Base-by-base conservation (phyloP, 2,888 invertebrate genomes). In the Zele albiditarsus region DNA sequence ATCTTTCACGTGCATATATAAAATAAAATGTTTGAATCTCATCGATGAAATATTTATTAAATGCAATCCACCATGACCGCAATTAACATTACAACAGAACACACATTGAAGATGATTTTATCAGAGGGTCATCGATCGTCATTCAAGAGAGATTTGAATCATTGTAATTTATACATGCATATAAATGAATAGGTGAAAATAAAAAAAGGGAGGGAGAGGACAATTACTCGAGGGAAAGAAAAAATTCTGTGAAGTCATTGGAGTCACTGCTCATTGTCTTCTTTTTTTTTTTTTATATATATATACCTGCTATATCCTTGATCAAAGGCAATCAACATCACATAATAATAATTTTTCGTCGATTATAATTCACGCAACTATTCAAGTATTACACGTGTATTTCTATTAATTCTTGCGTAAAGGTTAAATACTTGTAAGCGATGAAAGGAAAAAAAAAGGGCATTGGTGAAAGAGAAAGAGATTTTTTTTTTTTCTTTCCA, bases 11-110 rank as follows among this genome's bases (percentile, higher is more conserved):
- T 60, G 27, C 62, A 20, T 6, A 53, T 5, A 65, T 28, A 62
- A 25, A 49, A 16, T 53, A 14, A 27, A 42, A 60, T 62, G n/a
- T 68, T 27, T 33, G 27, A 53, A 28, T 62, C n/a, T 72, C 63
- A 33, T 46, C 60, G 62, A 42, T 71, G 46, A 74, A 69, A 69
- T n/a, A 63, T 78, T 76, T 74, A 74, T 75, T 70, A 28, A 38
- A 74, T 31, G 65, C 28, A 27, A 57, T 65, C 70, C 57, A 66
- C 74, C 74, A 74, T 74, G 74, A 74, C 74, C 74, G 74, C 74
- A 74, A 74, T 74, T 74, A 66, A 70, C 65, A 74, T 74, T 74
- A 74, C 57, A 74, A 70, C 28, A 74, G 70, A 63, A 68, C 38
- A 57, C 49, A 49, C n/a, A 53, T 53, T 20, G 10, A 33, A 62